Evolutionary conservation across 2,888 invertebrate genomes (phyloP).

Genomic region (Epicampocera succincta): DNA sequence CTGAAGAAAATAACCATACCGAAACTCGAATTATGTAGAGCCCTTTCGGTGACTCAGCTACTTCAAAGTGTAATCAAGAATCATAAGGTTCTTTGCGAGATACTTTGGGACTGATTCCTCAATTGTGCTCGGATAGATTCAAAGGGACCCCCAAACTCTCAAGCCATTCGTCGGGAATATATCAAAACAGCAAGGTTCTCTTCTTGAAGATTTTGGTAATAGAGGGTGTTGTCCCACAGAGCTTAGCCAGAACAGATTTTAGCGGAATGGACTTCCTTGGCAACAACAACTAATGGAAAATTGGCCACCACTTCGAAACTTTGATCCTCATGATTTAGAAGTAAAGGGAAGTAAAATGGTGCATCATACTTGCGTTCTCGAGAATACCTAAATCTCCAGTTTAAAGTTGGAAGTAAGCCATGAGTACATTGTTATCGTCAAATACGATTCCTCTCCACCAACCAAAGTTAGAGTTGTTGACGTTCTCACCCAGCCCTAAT

Average conservation of each 20-base stretch:
- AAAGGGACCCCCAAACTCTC: not conserved
- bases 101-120: constrained; percentile 18
- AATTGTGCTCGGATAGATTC: not conserved
- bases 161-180: constrained; percentile 25
- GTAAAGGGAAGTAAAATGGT: no score
- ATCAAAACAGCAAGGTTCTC: not conserved
- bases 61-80: not conserved
- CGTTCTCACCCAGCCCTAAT: no score
- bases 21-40: not conserved
- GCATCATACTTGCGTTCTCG: not conserved
- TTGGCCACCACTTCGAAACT: not conserved
- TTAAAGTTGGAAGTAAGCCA: no score
- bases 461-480: no score
- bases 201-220: not conserved
- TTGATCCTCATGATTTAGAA: constrained; percentile 31
- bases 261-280: constrained; percentile 8
- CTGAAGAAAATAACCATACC: not conserved
- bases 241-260: not conserved
- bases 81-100: not conserved
- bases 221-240: not conserved
- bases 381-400: no score
- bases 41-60: not conserved
- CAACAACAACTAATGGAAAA: not conserved
- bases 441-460: no score
- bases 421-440: constrained; percentile 10